These are phyloP conservation scores for Sceloporus tristichus DNA, from an alignment of 2,113 vertebrate genomes.

Conservation along the genomic window DNA sequence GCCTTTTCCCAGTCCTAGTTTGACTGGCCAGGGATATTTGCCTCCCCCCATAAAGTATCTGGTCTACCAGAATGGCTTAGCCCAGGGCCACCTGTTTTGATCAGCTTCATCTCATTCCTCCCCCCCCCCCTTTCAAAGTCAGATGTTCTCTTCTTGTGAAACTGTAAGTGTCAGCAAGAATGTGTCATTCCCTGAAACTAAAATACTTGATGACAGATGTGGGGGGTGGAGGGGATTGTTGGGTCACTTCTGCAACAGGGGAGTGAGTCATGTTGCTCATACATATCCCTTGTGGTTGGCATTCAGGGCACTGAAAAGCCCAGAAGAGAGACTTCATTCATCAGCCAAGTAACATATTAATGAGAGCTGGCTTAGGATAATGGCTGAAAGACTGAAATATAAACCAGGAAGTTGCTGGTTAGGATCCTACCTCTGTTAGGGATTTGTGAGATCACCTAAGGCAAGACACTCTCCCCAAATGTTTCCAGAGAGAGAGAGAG, in stretches of 20 bases:
- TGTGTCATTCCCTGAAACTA: constrained; percentile 23
- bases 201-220: constrained; percentile 19
- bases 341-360: neutral
- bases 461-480: neutral
- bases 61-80: neutral
- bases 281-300: neutral
- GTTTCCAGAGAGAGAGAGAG: too few relatives aligned
- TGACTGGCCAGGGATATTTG: neutral
- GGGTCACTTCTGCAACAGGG: constrained; percentile 24
- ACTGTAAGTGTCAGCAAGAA: neutral
- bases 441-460: neutral
- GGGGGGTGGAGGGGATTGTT: neutral
- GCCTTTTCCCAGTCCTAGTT: neutral
- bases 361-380: neutral
- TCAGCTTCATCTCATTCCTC: neutral
- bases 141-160: constrained; percentile 1
- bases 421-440: neutral
- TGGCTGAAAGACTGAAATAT: neutral
- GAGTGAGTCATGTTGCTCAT: constrained; percentile 31
- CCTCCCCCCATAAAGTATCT: neutral
- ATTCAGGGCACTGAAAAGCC: constrained; percentile 14
- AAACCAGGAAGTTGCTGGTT: neutral
- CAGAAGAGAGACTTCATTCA: constrained; percentile 33
- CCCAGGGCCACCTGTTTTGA: neutral
- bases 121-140: neutral